Conservation (phyloP, 2,797 vertebrate species). For the Meriones psammophilus region DNA sequence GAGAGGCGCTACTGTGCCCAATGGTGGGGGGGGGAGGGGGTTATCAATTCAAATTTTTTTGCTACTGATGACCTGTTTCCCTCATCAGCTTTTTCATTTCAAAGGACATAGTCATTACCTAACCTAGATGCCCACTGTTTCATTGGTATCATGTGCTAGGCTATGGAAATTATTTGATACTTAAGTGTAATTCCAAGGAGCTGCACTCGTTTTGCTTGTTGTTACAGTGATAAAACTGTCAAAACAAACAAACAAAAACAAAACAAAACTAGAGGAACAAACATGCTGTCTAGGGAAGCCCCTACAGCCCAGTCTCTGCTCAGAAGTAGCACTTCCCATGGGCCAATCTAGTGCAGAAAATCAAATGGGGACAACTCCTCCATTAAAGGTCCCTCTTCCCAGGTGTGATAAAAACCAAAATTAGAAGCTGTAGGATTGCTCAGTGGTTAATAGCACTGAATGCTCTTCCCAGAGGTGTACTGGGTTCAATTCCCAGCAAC, state of each 20-base stretch:
- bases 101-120: not conserved
- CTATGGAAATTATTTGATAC: not conserved
- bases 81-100: not conserved
- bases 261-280: not conserved
- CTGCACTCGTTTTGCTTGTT: not conserved
- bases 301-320: no score
- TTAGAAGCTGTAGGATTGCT: not conserved
- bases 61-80: conserved; percentile 10
- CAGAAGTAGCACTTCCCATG: not conserved
- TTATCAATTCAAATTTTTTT: not conserved
- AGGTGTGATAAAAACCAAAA: not conserved
- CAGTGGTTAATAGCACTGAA: no score
- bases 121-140: not conserved
- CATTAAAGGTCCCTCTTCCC: not conserved
- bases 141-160: not conserved
- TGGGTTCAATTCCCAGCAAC: no score
- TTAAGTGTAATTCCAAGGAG: not conserved
- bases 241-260: no score
- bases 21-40: not conserved
- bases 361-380: not conserved
- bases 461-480: no score
- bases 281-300: not conserved
- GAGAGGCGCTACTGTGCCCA: no score
- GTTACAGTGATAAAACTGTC: not conserved
- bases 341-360: not conserved